Conservation (phyloP, 2,113 vertebrate genomes). For the Pelmatolapia mariae region DNA sequence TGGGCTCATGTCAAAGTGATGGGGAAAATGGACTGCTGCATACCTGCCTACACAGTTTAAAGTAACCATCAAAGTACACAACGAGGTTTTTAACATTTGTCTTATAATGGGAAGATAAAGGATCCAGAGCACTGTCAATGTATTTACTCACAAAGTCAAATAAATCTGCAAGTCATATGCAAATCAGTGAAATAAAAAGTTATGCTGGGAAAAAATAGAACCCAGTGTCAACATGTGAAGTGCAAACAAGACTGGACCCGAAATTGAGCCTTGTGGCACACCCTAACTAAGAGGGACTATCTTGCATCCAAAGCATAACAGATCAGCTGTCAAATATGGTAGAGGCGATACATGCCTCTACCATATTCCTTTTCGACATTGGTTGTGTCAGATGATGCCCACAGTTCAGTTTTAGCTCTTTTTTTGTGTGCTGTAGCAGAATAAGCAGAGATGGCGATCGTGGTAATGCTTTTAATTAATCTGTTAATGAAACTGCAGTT, state of each 20-base stretch:
- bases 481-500: background rate
- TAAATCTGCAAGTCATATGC: background rate
- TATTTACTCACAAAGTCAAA: background rate
- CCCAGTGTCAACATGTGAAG: background rate
- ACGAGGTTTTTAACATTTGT: background rate
- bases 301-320: background rate
- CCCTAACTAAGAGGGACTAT: background rate
- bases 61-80: background rate
- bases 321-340: background rate
- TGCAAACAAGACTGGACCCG: fast-evolving
- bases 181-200: background rate
- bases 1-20: background rate
- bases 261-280: background rate
- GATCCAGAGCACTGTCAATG: background rate
- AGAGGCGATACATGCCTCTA: background rate
- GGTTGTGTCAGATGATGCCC: background rate
- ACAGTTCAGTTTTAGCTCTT: background rate
- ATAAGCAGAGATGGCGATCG: background rate
- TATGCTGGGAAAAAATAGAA: background rate
- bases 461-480: background rate
- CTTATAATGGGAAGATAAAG: background rate
- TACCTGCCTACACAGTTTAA: background rate
- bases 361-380: fast-evolving
- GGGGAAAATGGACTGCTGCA: background rate
- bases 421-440: background rate